These are phyloP conservation scores for Coccyzus lansbergi DNA, from an alignment of 2,797 vertebrate species.

Conservation along the genomic window DNA sequence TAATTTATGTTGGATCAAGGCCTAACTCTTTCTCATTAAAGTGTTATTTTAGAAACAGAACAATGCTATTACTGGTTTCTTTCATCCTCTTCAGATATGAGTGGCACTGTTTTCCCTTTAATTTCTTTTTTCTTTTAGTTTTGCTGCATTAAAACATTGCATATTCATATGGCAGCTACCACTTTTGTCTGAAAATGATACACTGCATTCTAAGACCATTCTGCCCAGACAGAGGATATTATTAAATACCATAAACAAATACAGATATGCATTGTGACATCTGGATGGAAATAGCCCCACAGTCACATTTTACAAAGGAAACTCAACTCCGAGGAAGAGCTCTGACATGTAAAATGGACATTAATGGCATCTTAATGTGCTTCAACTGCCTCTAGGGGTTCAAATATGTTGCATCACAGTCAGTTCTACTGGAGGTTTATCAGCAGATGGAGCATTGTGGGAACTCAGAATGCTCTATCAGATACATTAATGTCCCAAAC, in stretches of 20 bases:
- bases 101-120: not conserved
- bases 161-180: slow-evolving; percentile 21
- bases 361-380: slow-evolving; percentile 42
- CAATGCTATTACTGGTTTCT: not conserved
- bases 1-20: not conserved
- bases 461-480: slow-evolving; percentile 4
- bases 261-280: slow-evolving; percentile 32
- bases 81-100: not conserved
- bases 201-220: not conserved
- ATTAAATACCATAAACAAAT: slow-evolving; percentile 58
- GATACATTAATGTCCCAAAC: not conserved
- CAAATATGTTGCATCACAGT: slow-evolving; percentile 1
- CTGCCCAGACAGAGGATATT: slow-evolving; percentile 13
- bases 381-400: slow-evolving; percentile 15
- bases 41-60: not conserved
- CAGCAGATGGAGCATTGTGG: slow-evolving; percentile 41
- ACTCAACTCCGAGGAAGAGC: not conserved
- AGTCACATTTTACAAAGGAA: slow-evolving; percentile 28
- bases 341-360: slow-evolving; percentile 1
- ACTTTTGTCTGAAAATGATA: not conserved
- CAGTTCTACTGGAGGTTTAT: not conserved
- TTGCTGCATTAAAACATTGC: not conserved
- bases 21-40: not conserved
- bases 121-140: not conserved
- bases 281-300: slow-evolving; percentile 44